Conservation (phyloP, 2,888 invertebrate species). For the Hanleya hanleyi region DNA sequence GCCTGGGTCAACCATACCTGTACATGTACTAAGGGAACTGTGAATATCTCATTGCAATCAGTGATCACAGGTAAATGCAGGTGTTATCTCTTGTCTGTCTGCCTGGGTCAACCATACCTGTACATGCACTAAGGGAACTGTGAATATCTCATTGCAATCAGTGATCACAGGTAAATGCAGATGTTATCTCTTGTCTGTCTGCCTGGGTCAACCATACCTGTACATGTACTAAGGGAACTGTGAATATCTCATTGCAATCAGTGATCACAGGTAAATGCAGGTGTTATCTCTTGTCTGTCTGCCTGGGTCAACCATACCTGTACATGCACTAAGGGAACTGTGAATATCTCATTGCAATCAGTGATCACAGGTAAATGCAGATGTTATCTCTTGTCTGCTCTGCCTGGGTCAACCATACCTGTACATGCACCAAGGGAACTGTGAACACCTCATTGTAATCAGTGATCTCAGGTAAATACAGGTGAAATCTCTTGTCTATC, state of each 20-base stretch:
- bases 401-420: conserved; percentile 83
- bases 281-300: conserved; percentile 64
- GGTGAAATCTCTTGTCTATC: no score
- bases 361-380: conserved; percentile 81
- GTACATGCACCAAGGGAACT: conserved; percentile 92
- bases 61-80: conserved; percentile 81
- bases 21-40: conserved; percentile 94
- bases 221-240: no score
- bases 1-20: conserved; percentile 82
- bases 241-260: conserved; percentile 73
- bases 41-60: conserved; percentile 90
- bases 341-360: conserved; percentile 90
- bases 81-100: no score
- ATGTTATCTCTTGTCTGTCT: no score
- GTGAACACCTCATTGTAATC: conserved; percentile 91
- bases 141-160: no score
- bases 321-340: conserved; percentile 94
- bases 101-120: no score
- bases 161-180: no score
- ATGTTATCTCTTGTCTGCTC: no score
- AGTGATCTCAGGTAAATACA: conserved; percentile 79
- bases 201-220: no score
- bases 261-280: conserved; percentile 59
- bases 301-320: conserved; percentile 82
- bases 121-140: no score